These are phyloP conservation scores for Picathartes gymnocephalus DNA, from an alignment of 2,113 vertebrate genomes.

Conservation along the genomic window DNA sequence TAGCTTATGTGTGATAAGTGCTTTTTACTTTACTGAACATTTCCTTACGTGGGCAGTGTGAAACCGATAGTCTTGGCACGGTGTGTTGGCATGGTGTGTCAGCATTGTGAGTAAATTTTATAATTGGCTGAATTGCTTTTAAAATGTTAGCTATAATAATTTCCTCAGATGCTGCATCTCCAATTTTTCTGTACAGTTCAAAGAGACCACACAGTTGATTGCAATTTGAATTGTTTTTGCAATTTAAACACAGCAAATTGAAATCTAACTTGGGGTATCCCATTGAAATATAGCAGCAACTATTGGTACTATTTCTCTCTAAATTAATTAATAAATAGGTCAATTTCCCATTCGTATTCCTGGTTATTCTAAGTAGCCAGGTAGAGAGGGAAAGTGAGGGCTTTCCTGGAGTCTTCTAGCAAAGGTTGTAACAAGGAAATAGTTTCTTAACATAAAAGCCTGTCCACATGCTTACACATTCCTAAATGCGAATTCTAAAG, in stretches of 20 bases:
- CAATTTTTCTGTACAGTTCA: neutral
- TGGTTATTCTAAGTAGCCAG: neutral
- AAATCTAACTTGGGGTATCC: neutral
- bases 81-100: neutral
- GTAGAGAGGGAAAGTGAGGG: neutral
- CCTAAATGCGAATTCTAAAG: slow-evolving; percentile 9
- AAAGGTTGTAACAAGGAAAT: neutral
- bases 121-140: neutral
- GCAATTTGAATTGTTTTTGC: neutral
- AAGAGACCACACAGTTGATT: neutral
- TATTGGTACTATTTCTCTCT: neutral
- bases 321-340: neutral
- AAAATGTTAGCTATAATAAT: neutral
- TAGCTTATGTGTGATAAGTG: neutral
- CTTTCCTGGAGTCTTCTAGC: neutral
- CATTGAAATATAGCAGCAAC: neutral
- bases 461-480: neutral
- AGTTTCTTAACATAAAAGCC: neutral
- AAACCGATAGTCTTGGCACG: slow-evolving; percentile 14
- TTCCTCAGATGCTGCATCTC: neutral
- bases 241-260: neutral
- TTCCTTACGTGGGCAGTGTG: slow-evolving; percentile 9
- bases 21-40: slow-evolving; percentile 10
- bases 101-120: neutral
- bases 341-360: neutral